phyloP scores from a whole-genome alignment of 2,888 invertebrate genomes.

The Andrena marginata region DNA sequence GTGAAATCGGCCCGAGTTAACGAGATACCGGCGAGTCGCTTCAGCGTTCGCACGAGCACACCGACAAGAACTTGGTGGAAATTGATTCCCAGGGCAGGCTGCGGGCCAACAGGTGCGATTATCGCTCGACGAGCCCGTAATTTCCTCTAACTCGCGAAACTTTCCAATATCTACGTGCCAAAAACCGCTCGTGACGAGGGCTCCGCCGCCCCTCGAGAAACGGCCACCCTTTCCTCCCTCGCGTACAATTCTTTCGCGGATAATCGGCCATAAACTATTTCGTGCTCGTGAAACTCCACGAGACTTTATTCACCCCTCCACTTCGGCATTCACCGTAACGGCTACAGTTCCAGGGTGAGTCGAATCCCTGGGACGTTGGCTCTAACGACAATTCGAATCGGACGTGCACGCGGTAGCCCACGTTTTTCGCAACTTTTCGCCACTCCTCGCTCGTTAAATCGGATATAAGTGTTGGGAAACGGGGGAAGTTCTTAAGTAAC shows the following conservation, averaged over 20 bases:
- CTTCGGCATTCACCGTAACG: constrained; percentile 1
- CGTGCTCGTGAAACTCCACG: constrained; percentile 4
- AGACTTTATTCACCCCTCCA: constrained; percentile 7
- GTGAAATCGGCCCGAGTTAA: constrained; percentile 49
- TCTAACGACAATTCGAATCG: not conserved
- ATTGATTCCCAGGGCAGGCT: constrained; percentile 56
- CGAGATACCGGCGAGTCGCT: constrained; percentile 59
- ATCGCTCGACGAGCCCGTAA: constrained; percentile 34
- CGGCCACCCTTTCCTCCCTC: not conserved
- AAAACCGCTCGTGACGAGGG: constrained; percentile 3
- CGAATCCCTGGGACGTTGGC: constrained; percentile 5
- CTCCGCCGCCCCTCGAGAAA: not conserved
- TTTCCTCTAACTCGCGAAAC: constrained; percentile 40
- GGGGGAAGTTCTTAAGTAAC: constrained; percentile 16
- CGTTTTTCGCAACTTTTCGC: not conserved
- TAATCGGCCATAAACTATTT: not conserved
- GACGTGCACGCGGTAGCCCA: not conserved
- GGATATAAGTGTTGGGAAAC: constrained; percentile 10
- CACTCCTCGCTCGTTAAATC: not conserved
- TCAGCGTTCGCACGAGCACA: constrained; percentile 26
- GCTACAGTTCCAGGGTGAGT: not conserved
- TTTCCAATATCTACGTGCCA: constrained; percentile 13
- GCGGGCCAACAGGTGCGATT: constrained; percentile 56
- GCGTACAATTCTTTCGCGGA: not conserved
- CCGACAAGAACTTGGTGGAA: constrained; percentile 55